These are phyloP conservation scores for Epinephelus awoara DNA, from an alignment of 2,797 vertebrate species.

Conservation along the genomic window DNA sequence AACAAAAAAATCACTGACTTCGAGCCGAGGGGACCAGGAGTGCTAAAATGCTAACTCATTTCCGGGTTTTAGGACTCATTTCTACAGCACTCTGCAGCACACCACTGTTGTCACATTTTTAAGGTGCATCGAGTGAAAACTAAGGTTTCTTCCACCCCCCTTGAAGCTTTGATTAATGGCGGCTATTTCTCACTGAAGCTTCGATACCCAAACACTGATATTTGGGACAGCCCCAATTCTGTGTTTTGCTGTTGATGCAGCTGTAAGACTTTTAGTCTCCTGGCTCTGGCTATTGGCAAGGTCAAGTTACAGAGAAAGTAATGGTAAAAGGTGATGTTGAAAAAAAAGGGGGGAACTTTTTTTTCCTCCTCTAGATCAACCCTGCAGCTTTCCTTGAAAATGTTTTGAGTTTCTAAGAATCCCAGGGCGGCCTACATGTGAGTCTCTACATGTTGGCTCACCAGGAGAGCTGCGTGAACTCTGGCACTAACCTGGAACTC, in stretches of 20 bases:
- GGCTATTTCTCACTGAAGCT: no score
- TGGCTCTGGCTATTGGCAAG: constrained; percentile 44
- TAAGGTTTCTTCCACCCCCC: no score
- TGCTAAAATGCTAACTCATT: no score
- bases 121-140: no score
- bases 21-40: no score
- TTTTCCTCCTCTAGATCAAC: constrained; percentile 40
- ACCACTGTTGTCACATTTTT: no score
- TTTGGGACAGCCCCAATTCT: not conserved
- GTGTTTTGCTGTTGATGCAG: constrained; percentile 49
- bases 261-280: constrained; percentile 46
- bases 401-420: constrained; percentile 78
- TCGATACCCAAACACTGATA: no score
- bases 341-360: constrained; percentile 14
- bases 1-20: no score
- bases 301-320: constrained; percentile 55
- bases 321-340: constrained; percentile 48
- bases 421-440: constrained; percentile 55
- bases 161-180: no score
- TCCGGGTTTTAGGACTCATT: no score
- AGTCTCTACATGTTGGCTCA: constrained; percentile 67
- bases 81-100: no score
- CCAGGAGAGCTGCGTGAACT: constrained; percentile 75
- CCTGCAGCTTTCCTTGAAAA: constrained; percentile 65
- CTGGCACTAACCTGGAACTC: constrained; percentile 77